Evolutionary conservation across 1,140 invertebrate genomes (phyloP).

Genomic region (Penaeus japonicus): DNA sequence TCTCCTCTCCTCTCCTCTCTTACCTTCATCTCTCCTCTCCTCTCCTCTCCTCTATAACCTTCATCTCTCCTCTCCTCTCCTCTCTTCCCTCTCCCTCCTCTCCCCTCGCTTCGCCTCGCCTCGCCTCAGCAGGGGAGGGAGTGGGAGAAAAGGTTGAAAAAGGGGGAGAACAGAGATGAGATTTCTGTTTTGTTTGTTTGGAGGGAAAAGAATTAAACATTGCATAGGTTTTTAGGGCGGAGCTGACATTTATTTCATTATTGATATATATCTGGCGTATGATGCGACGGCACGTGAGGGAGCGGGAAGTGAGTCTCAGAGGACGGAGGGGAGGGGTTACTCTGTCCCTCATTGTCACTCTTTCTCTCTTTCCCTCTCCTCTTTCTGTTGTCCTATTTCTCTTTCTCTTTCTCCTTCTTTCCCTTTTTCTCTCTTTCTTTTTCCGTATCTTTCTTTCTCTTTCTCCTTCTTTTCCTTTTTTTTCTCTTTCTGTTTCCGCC

Average conservation of each 20-base stretch:
- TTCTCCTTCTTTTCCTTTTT: background rate
- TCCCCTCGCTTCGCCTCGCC: background rate
- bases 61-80: background rate
- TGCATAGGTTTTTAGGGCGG: no score
- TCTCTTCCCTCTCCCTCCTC: background rate
- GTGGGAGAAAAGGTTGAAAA: no score
- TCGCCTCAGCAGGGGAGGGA: background rate
- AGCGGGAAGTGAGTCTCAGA: background rate
- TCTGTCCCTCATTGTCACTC: background rate
- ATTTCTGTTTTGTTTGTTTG: no score
- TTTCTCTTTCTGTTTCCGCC: background rate
- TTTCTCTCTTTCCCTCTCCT: background rate
- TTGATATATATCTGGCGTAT: background rate
- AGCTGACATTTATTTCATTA: no score
- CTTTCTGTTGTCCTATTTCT: background rate
- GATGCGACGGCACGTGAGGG: background rate
- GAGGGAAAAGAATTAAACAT: no score
- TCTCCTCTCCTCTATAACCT: background rate
- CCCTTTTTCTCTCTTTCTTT: background rate
- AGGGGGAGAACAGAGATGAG: no score
- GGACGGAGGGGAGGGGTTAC: background rate
- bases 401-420: background rate
- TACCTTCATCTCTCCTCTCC: background rate
- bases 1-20: background rate
- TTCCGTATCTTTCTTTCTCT: background rate